Evolutionary conservation across 2,113 vertebrate genomes (phyloP).

Genomic region (Eira barbara): DNA sequence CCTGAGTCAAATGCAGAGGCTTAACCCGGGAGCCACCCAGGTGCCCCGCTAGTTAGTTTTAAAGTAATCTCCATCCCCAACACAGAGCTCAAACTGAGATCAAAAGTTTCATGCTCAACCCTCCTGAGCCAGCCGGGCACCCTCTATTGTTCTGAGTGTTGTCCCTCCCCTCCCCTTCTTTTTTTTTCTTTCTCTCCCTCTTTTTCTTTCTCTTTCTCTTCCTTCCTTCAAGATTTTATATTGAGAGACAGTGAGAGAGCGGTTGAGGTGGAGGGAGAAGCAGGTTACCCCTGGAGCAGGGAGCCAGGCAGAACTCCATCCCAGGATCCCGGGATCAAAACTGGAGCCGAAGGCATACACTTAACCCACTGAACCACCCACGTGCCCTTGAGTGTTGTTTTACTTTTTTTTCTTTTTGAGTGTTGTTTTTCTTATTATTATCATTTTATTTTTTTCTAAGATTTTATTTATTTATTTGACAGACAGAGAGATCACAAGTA

Average conservation of each 20-base stretch:
- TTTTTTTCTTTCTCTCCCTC: too few species aligned
- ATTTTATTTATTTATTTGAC: too few species aligned
- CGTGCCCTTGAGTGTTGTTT: neutral
- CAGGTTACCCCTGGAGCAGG: too few species aligned
- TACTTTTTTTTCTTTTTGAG: neutral
- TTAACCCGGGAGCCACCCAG: too few species aligned
- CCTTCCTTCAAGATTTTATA: too few species aligned
- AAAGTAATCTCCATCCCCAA: neutral
- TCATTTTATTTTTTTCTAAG: too few species aligned
- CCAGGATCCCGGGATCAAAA: neutral
- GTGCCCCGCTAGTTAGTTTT: neutral
- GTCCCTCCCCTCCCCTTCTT: neutral
- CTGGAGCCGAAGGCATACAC: too few species aligned
- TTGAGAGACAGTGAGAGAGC: neutral
- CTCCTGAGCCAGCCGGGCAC: neutral
- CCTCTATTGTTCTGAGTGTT: neutral
- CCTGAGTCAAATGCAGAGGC: too few species aligned
- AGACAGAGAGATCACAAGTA: too few species aligned
- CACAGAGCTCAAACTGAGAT: neutral
- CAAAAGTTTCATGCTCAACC: neutral
- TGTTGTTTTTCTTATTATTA: neutral
- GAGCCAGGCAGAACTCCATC: neutral
- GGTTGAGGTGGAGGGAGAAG: neutral
- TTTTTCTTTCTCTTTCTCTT: too few species aligned
- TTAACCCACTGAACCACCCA: neutral